Base-by-base conservation (phyloP, 1,140 invertebrate species). In the Calycopis cecrops region DNA sequence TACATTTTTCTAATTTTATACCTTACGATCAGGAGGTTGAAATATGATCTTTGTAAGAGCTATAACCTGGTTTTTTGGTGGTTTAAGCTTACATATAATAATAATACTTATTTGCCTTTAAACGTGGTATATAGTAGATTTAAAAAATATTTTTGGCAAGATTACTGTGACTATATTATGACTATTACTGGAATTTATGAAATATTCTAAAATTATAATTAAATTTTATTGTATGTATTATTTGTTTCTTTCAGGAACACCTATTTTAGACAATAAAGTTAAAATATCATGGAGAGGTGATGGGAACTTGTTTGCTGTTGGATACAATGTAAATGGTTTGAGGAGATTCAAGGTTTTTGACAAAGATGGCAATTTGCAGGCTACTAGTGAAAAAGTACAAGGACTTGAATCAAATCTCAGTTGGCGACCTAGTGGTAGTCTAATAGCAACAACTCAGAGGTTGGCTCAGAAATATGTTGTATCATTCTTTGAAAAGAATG, bases 401-500 rank as follows among this genome's bases (percentile, higher is more conserved):
- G 92, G 93, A 53, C 79, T 97, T 16, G 92, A 94, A 65, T 76
- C 91, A 42, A 82, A 90, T 9, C 71, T 98, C 0, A 81, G 90
- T 10, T 98, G 96, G 96, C 92, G 92, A 68, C 95, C 95, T 3
- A 91, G 90, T 57, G 95, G 95, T 40, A 93, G 92, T 81, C 81
- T 96, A 47, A 94, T 98, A 53, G 92, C 94, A 0, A 88, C 92
- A 9, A 91, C 92, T 1, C 93, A 95, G 66, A 86, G 85, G 59
- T 69, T 91, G 0, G 72, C 88, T 9, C 91, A 92, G 52, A 94
- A 94, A 72, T 92, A 94, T 71, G 88, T 93, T n/a, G 88, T 98
- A 34, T 88, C 92, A 9, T 93, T 98, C 61, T 97, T 97, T 88
- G 97, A 98, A 71, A 97, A 96, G 74, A 98, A 98, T 91, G 97